A percentile compares a stretch with the other conserved stretches of the same genome.
Conservation (phyloP, 2,888 invertebrate genomes). For the Plutella xylostella region DNA sequence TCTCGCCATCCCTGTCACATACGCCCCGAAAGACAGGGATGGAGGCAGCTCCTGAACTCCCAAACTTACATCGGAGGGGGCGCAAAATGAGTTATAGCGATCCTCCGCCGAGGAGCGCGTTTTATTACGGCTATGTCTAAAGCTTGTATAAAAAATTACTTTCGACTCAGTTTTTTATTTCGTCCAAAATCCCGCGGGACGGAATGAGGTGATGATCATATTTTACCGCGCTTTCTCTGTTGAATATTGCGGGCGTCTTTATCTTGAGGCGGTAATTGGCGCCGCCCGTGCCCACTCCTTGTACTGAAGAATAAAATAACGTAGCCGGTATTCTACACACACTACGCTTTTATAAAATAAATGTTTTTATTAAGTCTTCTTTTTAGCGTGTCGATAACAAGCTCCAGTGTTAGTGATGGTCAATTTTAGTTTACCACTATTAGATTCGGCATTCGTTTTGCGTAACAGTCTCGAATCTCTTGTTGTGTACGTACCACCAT, state of each 20-base stretch:
- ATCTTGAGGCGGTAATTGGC: constrained; percentile 38
- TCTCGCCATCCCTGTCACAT: background rate
- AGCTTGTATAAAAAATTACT: constrained; percentile 60
- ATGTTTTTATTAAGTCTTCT: too few relatives aligned
- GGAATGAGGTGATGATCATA: constrained; percentile 45
- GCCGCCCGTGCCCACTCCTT: too few relatives aligned
- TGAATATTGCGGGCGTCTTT: constrained; percentile 43
- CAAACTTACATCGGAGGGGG: constrained; percentile 34
- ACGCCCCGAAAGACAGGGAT: background rate
- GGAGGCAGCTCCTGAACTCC: too few relatives aligned
- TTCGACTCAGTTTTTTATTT: constrained; percentile 45
- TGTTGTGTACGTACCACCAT: too few relatives aligned
- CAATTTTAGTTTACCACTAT: too few relatives aligned
- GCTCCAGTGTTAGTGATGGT: too few relatives aligned
- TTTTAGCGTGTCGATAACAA: too few relatives aligned
- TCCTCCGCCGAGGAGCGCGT: constrained; percentile 38
- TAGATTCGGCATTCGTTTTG: too few relatives aligned
- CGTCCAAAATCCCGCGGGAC: constrained; percentile 22
- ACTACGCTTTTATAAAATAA: too few relatives aligned
- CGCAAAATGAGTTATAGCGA: constrained; percentile 57
- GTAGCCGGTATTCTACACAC: too few relatives aligned
- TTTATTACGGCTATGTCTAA: constrained; percentile 61
- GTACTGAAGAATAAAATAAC: too few relatives aligned
- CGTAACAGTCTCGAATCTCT: too few relatives aligned
- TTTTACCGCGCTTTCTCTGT: constrained; percentile 33